A percentile compares a stretch with the other conserved stretches of the same genome.
Evolutionary conservation across 2,888 invertebrate genomes (phyloP).

Genomic region (Eupeodes latifasciatus): DNA sequence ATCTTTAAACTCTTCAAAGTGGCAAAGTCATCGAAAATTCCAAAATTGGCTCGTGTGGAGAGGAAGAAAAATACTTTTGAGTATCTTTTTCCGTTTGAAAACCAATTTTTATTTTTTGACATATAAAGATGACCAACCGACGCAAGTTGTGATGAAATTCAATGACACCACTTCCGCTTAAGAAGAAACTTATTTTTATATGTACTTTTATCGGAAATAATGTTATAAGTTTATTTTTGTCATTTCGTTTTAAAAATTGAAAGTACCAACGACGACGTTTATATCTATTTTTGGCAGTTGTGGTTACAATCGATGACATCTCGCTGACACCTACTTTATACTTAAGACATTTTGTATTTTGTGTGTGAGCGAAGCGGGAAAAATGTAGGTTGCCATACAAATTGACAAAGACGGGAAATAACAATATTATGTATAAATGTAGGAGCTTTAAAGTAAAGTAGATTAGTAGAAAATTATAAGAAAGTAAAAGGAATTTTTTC

Average conservation of each 20-base stretch:
- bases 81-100: constrained; percentile 49
- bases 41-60: constrained; percentile 53
- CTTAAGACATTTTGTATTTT: neutral
- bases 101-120: neutral
- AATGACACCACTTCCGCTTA: constrained; percentile 64
- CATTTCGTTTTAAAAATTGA: neutral
- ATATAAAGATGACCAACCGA: constrained; percentile 16
- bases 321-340: constrained; percentile 56
- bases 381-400: constrained; percentile 50
- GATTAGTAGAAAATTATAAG: constrained; percentile 12
- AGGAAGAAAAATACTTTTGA: constrained; percentile 23
- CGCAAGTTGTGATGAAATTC: constrained; percentile 58
- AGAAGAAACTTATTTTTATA: neutral
- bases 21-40: constrained; percentile 24
- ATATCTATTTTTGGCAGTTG: constrained; percentile 63
- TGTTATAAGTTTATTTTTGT: constrained; percentile 19
- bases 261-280: neutral
- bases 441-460: constrained; percentile 26
- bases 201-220: constrained; percentile 41
- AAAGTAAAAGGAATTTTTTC: constrained; percentile 25
- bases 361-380: neutral
- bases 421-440: constrained; percentile 5
- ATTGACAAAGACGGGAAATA: neutral
- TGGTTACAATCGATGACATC: constrained; percentile 32
- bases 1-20: constrained; percentile 10